These are phyloP conservation scores for Thecophora atra DNA, from an alignment of 2,888 invertebrate genomes.

Conservation along the genomic window DNA sequence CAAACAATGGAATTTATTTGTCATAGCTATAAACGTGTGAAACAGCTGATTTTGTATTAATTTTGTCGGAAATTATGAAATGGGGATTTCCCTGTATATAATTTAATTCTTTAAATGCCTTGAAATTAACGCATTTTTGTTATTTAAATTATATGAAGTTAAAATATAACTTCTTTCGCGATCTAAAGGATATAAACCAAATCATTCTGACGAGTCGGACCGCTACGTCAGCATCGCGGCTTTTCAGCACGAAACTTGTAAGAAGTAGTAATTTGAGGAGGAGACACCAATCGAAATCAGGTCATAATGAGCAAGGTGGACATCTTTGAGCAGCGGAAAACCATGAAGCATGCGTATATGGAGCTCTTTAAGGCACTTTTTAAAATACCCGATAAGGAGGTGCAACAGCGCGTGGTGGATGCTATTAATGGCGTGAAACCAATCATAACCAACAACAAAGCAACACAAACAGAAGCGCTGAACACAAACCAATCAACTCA, in stretches of 20 bases:
- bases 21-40: too few species aligned
- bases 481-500: neutral
- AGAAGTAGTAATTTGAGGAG: neutral
- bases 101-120: too few species aligned
- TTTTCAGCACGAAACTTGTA: neutral
- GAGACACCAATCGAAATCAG: neutral
- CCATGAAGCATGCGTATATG: conserved; percentile 51
- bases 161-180: too few species aligned
- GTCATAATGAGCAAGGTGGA: neutral
- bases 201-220: conserved; percentile 4
- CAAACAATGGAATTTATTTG: too few species aligned
- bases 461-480: conserved; percentile 17
- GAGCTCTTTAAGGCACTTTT: conserved; percentile 59
- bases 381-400: conserved; percentile 56
- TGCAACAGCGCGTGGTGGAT: conserved; percentile 57
- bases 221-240: neutral
- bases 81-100: conserved; percentile 12
- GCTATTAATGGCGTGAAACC: conserved; percentile 56
- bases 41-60: conserved; percentile 17
- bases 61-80: neutral
- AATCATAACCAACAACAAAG: conserved; percentile 32
- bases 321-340: conserved; percentile 51
- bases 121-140: too few species aligned
- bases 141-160: too few species aligned
- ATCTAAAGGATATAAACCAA: conserved; percentile 5